A percentile compares a stretch with the other conserved stretches of the same genome.
Conservation (phyloP, 1,140 invertebrate genomes). For the Eurosta solidaginis region DNA sequence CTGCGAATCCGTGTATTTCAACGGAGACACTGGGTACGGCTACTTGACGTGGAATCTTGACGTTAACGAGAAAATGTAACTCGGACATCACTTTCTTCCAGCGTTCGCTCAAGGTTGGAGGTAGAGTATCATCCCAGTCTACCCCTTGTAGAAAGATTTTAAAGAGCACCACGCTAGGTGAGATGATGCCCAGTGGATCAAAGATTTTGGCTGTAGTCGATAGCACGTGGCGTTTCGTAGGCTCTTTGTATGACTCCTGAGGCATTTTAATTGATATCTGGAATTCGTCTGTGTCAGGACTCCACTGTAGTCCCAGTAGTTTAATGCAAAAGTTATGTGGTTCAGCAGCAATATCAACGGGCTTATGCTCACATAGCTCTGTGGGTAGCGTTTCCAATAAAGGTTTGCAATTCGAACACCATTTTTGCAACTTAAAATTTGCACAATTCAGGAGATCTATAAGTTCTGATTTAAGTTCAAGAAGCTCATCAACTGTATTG, state of each 20-base stretch:
- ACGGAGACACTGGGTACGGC: slow-evolving; percentile 40
- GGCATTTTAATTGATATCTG: slow-evolving; percentile 12
- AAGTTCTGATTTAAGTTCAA: slow-evolving; percentile 40
- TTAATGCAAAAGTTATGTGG: not conserved
- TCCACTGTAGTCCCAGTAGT: slow-evolving; percentile 47
- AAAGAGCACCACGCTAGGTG: too few relatives aligned
- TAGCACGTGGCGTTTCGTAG: slow-evolving; percentile 45
- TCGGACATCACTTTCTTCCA: too few relatives aligned
- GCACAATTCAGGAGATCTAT: slow-evolving; percentile 41
- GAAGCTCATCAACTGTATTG: slow-evolving; percentile 36
- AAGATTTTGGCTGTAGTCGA: too few relatives aligned
- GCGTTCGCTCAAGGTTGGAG: too few relatives aligned
- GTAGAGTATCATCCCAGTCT: too few relatives aligned
- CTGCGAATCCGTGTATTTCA: too few relatives aligned
- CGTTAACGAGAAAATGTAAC: slow-evolving; percentile 43
- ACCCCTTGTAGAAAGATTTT: too few relatives aligned
- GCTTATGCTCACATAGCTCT: slow-evolving; percentile 29
- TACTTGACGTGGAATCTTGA: slow-evolving; percentile 51
- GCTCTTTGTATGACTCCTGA: not conserved
- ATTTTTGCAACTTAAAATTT: slow-evolving; percentile 47
- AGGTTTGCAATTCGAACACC: slow-evolving; percentile 44
- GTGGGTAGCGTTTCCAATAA: slow-evolving; percentile 39
- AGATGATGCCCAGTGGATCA: too few relatives aligned
- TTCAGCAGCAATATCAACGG: not conserved
- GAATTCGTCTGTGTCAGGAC: too few relatives aligned